Conservation (phyloP, 2,888 invertebrate genomes). For the Diarsia rubi region DNA sequence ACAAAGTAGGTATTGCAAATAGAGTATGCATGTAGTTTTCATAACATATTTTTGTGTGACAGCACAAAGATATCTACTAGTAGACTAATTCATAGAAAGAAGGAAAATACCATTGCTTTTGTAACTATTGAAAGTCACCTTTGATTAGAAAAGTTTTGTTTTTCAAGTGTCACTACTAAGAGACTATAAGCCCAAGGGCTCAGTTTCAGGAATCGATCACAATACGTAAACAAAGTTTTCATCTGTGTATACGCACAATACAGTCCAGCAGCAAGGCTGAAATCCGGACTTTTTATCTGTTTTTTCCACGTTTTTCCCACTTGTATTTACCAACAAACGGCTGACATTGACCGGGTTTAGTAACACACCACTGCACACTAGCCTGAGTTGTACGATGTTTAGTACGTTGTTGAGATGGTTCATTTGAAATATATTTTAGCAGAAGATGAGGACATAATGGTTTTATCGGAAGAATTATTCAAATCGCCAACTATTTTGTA, state of each 20-base stretch:
- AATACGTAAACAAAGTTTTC: neutral
- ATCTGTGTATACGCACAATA: neutral
- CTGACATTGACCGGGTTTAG: constrained; percentile 47
- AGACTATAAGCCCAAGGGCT: neutral
- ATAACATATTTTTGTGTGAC: neutral
- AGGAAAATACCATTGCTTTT: neutral
- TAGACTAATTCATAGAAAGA: neutral
- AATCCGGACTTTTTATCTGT: constrained; percentile 18
- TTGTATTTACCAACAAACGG: constrained; percentile 35
- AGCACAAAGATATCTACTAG: neutral
- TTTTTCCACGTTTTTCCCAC: constrained; percentile 11
- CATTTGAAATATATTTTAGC: neutral
- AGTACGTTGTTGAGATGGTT: neutral
- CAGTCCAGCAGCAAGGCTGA: neutral
- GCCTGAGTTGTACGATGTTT: neutral
- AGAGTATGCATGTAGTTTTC: neutral
- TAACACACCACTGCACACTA: neutral
- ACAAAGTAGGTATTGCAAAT: neutral
- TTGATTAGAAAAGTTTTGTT: neutral
- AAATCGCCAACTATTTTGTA: no score
- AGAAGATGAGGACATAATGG: neutral
- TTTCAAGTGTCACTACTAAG: neutral
- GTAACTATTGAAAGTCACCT: neutral
- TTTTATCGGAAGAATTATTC: neutral
- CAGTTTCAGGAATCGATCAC: neutral